These are phyloP conservation scores for Aphidius gifuensis DNA, from an alignment of 1,140 invertebrate species.

Conservation along the genomic window DNA sequence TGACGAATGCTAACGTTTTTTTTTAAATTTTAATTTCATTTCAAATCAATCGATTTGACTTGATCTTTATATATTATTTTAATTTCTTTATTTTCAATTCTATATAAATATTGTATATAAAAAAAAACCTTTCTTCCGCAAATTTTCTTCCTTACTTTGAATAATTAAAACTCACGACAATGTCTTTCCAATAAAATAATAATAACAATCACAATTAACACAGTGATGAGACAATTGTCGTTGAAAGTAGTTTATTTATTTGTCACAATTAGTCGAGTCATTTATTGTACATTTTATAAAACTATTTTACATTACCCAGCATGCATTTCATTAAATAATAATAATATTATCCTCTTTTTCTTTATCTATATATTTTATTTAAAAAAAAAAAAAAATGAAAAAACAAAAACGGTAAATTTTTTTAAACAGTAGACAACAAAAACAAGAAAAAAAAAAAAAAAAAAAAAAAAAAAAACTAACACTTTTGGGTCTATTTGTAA, in stretches of 20 bases:
- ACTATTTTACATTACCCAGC: slow-evolving; percentile 62
- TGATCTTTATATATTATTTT: slow-evolving; percentile 22
- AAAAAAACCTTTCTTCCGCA: background rate
- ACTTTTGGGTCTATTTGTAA: slow-evolving; percentile 61
- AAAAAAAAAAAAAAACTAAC: slow-evolving; percentile 10
- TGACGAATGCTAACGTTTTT: slow-evolving; percentile 42
- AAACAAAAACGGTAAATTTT: slow-evolving; percentile 13
- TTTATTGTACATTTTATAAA: slow-evolving; percentile 21
- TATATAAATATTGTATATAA: slow-evolving; percentile 1
- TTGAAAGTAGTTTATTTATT: too few species aligned
- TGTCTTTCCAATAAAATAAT: background rate
- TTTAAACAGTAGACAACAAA: slow-evolving; percentile 23
- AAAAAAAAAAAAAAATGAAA: slow-evolving; percentile 14
- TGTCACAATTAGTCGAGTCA: too few species aligned
- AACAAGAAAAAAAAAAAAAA: slow-evolving; percentile 5
- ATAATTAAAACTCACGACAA: too few species aligned
- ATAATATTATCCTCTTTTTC: slow-evolving; percentile 27
- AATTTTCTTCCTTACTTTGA: background rate
- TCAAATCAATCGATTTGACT: slow-evolving; percentile 31
- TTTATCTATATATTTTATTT: slow-evolving; percentile 53
- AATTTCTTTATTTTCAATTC: slow-evolving; percentile 21
- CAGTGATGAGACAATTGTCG: too few species aligned
- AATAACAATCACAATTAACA: background rate
- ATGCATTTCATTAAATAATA: slow-evolving; percentile 45
- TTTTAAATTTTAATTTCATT: slow-evolving; percentile 32